These are phyloP conservation scores for Lagopus leucura DNA, from an alignment of 2,113 vertebrate genomes.

Conservation along the genomic window DNA sequence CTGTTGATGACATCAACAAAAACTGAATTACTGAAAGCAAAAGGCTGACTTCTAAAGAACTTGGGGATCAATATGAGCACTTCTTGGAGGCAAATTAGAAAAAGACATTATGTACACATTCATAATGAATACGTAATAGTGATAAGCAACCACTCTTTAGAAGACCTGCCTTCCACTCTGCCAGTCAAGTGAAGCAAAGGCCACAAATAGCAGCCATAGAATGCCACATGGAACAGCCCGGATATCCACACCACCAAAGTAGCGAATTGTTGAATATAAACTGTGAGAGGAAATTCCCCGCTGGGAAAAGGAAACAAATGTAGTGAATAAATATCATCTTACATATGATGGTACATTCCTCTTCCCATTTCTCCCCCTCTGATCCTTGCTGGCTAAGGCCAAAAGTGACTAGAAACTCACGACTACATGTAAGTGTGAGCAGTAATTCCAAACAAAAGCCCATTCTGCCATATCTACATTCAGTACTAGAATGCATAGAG, in stretches of 20 bases:
- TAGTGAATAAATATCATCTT: not conserved
- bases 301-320: not conserved
- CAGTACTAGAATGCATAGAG: not conserved
- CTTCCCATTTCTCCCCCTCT: not conserved
- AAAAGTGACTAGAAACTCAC: not conserved
- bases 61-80: not conserved
- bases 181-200: not conserved
- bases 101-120: not conserved
- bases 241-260: not conserved
- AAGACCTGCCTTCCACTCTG: not conserved
- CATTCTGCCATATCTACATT: not conserved
- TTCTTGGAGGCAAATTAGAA: not conserved
- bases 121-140: not conserved
- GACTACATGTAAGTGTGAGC: not conserved
- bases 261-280: not conserved
- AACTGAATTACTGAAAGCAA: not conserved
- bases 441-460: not conserved
- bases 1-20: slow-evolving; percentile 3
- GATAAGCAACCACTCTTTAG: not conserved
- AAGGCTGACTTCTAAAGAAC: not conserved
- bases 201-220: not conserved
- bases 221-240: not conserved
- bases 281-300: rapidly evolving
- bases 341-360: not conserved
- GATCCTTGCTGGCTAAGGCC: not conserved